Percentiles rank a stretch among this genome's conserved stretches.
Conservation (phyloP, 35 echinoderm and acorn worm species). For the Patiria miniata region DNA sequence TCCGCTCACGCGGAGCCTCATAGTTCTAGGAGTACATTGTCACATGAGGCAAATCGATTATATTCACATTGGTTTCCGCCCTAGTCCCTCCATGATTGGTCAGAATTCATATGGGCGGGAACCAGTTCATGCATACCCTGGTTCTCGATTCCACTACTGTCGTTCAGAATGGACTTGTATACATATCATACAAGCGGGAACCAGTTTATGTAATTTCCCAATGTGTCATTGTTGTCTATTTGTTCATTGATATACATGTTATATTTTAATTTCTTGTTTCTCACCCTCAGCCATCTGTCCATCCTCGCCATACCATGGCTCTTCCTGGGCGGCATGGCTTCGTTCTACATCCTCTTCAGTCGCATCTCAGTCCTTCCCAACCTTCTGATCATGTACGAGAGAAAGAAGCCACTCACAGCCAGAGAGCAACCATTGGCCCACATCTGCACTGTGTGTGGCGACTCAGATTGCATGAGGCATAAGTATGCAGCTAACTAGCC, state of each 20-base stretch:
- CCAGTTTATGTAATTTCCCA: background rate
- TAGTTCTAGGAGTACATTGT: too few species aligned
- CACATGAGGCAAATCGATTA: too few species aligned
- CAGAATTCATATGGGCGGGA: background rate
- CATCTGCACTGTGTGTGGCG: conserved; percentile 76
- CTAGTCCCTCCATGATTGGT: background rate
- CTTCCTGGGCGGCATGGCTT: conserved; percentile 60
- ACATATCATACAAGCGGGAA: background rate
- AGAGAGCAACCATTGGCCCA: conserved; percentile 45
- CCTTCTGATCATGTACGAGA: conserved; percentile 71
- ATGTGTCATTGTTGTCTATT: background rate
- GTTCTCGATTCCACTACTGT: background rate
- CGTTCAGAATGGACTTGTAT: background rate
- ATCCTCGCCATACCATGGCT: conserved; percentile 85
- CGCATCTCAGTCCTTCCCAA: conserved; percentile 68
- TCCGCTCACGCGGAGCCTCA: too few species aligned
- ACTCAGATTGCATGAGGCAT: conserved; percentile 83
- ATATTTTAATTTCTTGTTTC: conserved; percentile 12
- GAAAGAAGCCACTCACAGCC: conserved; percentile 46
- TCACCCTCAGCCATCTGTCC: conserved; percentile 62
- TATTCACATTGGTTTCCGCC: too few species aligned
- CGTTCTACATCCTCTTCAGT: conserved; percentile 80
- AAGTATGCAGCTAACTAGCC: conserved; percentile 46
- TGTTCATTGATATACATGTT: background rate
- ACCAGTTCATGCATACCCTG: background rate